Base-by-base conservation (phyloP, 2,888 invertebrate genomes). In the Synanthedon vespiformis region DNA sequence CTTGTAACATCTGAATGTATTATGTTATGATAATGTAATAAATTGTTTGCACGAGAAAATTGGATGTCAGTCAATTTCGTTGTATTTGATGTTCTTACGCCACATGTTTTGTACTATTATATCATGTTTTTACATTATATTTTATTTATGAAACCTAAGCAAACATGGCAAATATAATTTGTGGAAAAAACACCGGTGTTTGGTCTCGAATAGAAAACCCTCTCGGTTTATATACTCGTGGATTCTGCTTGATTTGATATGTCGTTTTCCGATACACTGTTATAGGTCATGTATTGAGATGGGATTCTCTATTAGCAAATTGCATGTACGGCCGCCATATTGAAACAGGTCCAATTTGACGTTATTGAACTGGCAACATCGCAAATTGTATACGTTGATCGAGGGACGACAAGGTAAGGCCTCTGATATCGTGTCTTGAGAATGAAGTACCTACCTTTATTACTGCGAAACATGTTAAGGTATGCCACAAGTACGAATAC, bases 271-370 rank as follows among this genome's bases (percentile, higher is more conserved):
- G n/a, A 44, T 44, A 44, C 44, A 44, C 13, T 44, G 44, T 41
- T 4, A 41, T 44, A 44, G 13, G 44, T n/a, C 13, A 44, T 13
- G 44, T 44, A 44, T 13, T n/a, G 44, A 44, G 27, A 44, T 44
- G 8, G 27, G 44, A 44, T 44, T 8, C 52, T 34, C 54, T 52
- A 54, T 54, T 52, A 52, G 52, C 27, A 52, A 40, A 22, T 52
- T 55, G 47, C 51, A 41, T 54, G 51, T 41, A 44, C 27, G 16
- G 48, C 14, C 40, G 48, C 27, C 51, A 44, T 55, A 51, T 51
- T 44, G 51, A 18, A 40, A 12, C 49, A 40, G 12, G 49, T 49
- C 51, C 53, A 55, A 55, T 55, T 51, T 55, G 44, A 22, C 16
- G 51, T 41, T 44, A 48, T 40, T 18, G 40, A 18, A 50, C 48